A percentile compares a stretch with the other conserved stretches of the same genome.
phyloP scores from a whole-genome alignment of 2,113 vertebrate species.

The Melanostigma gelatinosum region DNA sequence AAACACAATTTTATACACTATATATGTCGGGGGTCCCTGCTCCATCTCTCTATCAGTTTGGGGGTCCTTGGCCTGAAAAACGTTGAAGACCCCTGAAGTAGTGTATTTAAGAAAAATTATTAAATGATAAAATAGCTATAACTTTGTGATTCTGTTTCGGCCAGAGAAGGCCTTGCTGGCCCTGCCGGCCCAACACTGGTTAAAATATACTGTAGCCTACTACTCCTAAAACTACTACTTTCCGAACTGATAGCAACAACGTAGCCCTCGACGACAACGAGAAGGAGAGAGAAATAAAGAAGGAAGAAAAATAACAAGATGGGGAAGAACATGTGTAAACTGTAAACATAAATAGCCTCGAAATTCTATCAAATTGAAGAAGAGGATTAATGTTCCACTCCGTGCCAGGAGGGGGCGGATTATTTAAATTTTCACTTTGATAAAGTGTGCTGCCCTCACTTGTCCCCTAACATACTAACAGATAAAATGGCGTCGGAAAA shows the following conservation, averaged over 20 bases:
- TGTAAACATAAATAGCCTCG: not conserved
- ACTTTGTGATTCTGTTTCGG: too few species aligned
- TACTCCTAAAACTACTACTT: not conserved
- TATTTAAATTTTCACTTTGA: fast-evolving
- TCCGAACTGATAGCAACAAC: not conserved
- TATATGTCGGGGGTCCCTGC: too few species aligned
- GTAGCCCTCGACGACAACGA: not conserved
- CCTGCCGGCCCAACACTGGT: not conserved
- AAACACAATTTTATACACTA: too few species aligned
- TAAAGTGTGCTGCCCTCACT: slow-evolving; percentile 5
- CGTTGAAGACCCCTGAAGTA: too few species aligned
- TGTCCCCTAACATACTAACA: slow-evolving; percentile 39
- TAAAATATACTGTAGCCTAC: not conserved
- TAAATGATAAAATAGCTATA: too few species aligned
- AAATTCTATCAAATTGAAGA: not conserved
- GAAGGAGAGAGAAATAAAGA: not conserved
- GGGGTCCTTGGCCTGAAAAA: too few species aligned
- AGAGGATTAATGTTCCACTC: not conserved
- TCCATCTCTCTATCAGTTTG: too few species aligned
- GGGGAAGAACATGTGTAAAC: not conserved
- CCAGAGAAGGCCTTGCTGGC: too few species aligned
- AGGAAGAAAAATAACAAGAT: not conserved
- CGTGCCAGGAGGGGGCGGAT: slow-evolving; percentile 48
- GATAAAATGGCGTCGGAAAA: slow-evolving; percentile 81
- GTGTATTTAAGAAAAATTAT: too few species aligned